Conservation (phyloP, 2,888 invertebrate species). For the Scelioninae gen. 1 region DNA sequence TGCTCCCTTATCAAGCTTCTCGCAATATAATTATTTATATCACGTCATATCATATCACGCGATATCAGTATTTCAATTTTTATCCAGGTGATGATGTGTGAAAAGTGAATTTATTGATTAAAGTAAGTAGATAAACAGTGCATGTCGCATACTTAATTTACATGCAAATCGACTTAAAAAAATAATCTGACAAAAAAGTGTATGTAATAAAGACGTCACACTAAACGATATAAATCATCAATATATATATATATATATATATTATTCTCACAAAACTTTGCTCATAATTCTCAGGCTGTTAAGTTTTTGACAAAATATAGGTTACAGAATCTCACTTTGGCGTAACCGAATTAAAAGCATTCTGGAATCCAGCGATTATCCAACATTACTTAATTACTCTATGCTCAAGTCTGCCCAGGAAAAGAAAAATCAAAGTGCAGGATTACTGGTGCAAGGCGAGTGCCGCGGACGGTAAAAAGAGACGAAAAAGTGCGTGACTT, state of each 20-base stretch:
- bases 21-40: constrained; percentile 33
- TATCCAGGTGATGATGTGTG: constrained; percentile 37
- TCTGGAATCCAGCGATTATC: background rate
- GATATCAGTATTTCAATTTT: constrained; percentile 45
- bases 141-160: constrained; percentile 22
- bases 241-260: no score
- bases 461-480: constrained; percentile 10
- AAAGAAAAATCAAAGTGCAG: background rate
- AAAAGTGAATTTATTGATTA: constrained; percentile 48
- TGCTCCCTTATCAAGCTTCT: constrained; percentile 15
- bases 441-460: constrained; percentile 7
- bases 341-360: no score
- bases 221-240: constrained; percentile 4
- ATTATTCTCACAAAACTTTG: background rate
- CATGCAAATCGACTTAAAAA: constrained; percentile 26
- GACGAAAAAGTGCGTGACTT: constrained; percentile 21
- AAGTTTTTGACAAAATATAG: background rate
- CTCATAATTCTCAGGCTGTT: constrained; percentile 9
- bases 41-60: constrained; percentile 8
- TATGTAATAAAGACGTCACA: background rate
- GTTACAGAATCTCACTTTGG: constrained; percentile 4
- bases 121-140: constrained; percentile 20
- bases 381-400: constrained; percentile 7
- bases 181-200: background rate
- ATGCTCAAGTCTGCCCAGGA: background rate